Evolutionary conservation across 2,888 invertebrate species (phyloP), one percentile per base, ranked within the genome.

Genomic region (Zaprionus obscuricornis): DNA sequence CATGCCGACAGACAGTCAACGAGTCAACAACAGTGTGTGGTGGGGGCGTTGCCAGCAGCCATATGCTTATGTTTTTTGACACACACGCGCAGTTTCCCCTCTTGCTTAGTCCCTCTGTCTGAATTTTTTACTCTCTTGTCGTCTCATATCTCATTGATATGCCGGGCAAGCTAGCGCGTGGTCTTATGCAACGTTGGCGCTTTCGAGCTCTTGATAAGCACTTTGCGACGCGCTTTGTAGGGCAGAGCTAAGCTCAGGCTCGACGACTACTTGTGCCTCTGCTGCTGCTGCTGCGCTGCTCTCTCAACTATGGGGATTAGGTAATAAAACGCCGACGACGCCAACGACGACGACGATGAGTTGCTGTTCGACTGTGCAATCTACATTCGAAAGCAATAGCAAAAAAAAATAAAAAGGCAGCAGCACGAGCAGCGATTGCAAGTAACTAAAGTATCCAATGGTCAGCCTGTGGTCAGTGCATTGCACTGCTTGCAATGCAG

Each of bases 81-180:
- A 40, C n/a, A 42, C 54, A 63, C 43, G 63, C 65, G 50, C 39
- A 33, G 50, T 52, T 54, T 20, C 11, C 22, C 1, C 8, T 11
- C 40, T 18, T 8, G 16, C 18, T n/a, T 43, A 3, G 18, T 18
- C 13, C 13, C 11, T 27, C 27, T 27, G 27, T 27, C 10, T 27
- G 27, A 27, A 27, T 27, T 10, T 31, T n/a, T 2, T 31, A 11
- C 6, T 7, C 11, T 8, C 2, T n/a, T n/a, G 26, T 36, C 36
- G 7, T 60, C 43, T 43, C 39, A 60, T 42, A 74, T 59, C 78
- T 65, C 74, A 85, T 78, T 84, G 85, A 81, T 74, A 78, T 78
- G 78, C 85, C 63, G 67, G 65, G 16, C 31, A 50, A 64, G 55
- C 16, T 33, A n/a, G 45, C 55, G 66, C 62, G 39, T 56, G 45